phyloP scores from a whole-genome alignment of 2,888 invertebrate species.

The Panopea generosa region DNA sequence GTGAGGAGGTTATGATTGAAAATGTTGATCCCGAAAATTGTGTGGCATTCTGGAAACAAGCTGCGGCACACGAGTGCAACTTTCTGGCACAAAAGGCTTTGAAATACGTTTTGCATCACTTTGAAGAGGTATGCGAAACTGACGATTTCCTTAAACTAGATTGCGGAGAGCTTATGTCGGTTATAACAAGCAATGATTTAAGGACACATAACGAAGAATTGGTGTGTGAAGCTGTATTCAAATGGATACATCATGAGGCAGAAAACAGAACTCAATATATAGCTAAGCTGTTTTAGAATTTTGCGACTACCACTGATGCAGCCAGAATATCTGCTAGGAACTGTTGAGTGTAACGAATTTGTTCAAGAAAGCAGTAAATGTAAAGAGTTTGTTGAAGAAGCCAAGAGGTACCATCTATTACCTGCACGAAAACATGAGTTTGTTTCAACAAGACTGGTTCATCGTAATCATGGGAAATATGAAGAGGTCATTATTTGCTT shows the following conservation, averaged over 20 bases:
- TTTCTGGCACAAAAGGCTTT: too few species aligned
- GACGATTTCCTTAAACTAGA: too few species aligned
- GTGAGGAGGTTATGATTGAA: too few species aligned
- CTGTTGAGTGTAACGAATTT: constrained; percentile 44
- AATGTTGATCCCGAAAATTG: too few species aligned
- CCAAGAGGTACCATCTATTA: constrained; percentile 68
- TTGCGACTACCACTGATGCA: constrained; percentile 71
- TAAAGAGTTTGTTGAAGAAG: constrained; percentile 62
- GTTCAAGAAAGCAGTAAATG: constrained; percentile 47
- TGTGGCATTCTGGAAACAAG: constrained; percentile 92
- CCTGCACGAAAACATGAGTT: constrained; percentile 68
- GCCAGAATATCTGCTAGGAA: too few species aligned
- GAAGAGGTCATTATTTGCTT: constrained; percentile 65
- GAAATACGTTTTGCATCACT: too few species aligned
- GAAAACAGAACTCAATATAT: constrained; percentile 86
- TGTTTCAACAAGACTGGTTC: constrained; percentile 58
- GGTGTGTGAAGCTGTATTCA: too few species aligned
- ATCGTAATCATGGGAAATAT: constrained; percentile 60
- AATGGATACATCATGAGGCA: too few species aligned
- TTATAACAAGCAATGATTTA: too few species aligned
- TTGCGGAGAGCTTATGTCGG: constrained; percentile 90
- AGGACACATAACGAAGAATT: too few species aligned
- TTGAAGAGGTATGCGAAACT: too few species aligned
- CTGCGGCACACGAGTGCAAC: constrained; percentile 90
- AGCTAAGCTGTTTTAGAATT: constrained; percentile 59